Evolutionary conservation across 2,888 invertebrate species (phyloP).

Genomic region (Copidosoma aretas): DNA sequence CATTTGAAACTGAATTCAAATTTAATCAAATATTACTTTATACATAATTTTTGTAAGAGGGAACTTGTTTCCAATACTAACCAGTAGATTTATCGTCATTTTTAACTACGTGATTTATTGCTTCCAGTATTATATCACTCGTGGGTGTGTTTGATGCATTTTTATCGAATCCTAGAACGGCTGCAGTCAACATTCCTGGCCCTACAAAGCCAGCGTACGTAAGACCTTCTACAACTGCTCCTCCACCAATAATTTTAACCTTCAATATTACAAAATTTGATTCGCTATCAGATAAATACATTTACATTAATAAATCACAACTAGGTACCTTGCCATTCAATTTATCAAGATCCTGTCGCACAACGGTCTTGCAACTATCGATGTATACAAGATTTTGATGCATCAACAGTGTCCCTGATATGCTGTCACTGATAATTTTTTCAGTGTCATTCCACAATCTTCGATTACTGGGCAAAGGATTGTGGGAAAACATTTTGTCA

Average conservation of each 20-base stretch:
- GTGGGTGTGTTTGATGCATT: conserved; percentile 43
- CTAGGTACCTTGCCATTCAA: conserved; percentile 40
- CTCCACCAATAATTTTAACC: conserved; percentile 73
- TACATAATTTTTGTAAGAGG: too few species aligned
- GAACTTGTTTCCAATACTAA: too few species aligned
- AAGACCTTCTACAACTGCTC: conserved; percentile 79
- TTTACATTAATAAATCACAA: neutral
- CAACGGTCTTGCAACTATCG: conserved; percentile 43
- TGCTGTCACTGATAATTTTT: conserved; percentile 66
- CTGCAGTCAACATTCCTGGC: conserved; percentile 77
- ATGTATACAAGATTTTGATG: conserved; percentile 61
- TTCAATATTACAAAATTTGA: conserved; percentile 3
- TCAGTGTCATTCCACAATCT: conserved; percentile 61
- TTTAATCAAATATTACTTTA: neutral
- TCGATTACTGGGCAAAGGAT: conserved; percentile 24
- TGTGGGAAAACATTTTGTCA: conserved; percentile 22
- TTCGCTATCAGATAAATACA: neutral
- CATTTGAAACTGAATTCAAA: neutral
- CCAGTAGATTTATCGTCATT: conserved; percentile 14
- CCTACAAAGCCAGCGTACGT: conserved; percentile 73
- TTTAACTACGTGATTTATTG: conserved; percentile 43
- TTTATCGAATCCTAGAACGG: conserved; percentile 63
- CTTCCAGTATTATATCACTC: conserved; percentile 42
- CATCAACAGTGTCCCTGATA: conserved; percentile 66
- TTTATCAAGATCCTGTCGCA: conserved; percentile 46